A percentile compares a stretch with the other conserved stretches of the same genome.
Evolutionary conservation across 2,888 invertebrate genomes (phyloP).

Genomic region (Penaeus monodon): DNA sequence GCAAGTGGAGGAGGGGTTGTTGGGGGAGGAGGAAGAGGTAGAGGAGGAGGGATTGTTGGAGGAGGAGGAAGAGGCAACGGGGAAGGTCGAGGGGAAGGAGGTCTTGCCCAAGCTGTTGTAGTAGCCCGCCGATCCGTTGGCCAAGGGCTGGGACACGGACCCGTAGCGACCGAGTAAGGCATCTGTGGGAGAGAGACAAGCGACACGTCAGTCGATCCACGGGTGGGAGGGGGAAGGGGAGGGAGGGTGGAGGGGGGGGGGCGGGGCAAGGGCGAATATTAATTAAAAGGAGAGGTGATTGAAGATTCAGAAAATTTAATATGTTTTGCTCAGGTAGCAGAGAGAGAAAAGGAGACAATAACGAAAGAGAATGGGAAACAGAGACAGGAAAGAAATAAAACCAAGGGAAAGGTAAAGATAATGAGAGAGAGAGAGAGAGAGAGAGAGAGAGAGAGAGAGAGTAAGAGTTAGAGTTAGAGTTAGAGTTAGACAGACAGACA

Average conservation of each 20-base stretch:
- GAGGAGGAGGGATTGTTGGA: neutral
- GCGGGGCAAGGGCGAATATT: neutral
- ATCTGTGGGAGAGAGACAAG: constrained; percentile 29
- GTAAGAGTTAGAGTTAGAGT: no score
- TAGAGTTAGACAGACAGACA: no score
- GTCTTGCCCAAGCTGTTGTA: constrained; percentile 58
- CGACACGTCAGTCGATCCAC: neutral
- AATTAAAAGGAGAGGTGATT: neutral
- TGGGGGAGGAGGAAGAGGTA: constrained; percentile 21
- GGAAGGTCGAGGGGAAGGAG: constrained; percentile 30
- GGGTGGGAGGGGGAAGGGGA: no score
- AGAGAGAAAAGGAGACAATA: neutral
- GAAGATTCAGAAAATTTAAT: neutral
- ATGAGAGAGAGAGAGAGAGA: no score
- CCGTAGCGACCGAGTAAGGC: constrained; percentile 36
- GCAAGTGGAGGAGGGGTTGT: neutral
- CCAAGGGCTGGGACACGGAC: constrained; percentile 7
- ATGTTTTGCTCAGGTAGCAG: no score
- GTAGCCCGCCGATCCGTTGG: constrained; percentile 54
- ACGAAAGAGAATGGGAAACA: no score
- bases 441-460: no score
- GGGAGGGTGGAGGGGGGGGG: neutral
- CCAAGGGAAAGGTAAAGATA: no score
- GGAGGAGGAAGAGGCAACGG: constrained; percentile 11
- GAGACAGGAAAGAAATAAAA: no score